These are phyloP conservation scores for Eudyptes chrysolophus DNA, from an alignment of 2,113 vertebrate genomes.

Conservation along the genomic window DNA sequence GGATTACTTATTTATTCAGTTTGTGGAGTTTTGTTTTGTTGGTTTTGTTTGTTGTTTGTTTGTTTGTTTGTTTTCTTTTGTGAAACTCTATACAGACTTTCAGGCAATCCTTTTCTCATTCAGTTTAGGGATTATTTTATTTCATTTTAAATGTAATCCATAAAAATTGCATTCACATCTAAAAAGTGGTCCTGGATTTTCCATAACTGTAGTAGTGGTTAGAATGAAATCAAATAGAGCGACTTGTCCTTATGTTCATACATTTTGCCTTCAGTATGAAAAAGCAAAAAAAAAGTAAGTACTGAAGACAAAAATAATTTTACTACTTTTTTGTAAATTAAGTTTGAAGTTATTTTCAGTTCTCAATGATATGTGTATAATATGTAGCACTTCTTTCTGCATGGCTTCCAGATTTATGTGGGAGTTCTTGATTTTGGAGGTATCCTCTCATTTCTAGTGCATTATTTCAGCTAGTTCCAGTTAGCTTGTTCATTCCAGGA, in stretches of 20 bases:
- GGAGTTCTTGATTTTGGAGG: background rate
- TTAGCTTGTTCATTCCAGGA: background rate
- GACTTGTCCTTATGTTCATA: background rate
- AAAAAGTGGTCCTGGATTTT: background rate
- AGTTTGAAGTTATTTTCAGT: background rate
- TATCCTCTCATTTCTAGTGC: background rate
- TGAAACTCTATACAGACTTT: background rate
- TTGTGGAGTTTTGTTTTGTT: rapidly evolving
- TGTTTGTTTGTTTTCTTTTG: background rate
- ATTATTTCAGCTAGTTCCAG: background rate
- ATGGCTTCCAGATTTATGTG: background rate
- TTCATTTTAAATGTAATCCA: background rate
- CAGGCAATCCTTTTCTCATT: background rate
- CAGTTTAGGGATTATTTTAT: background rate
- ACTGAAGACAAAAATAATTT: background rate
- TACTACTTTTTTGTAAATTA: background rate
- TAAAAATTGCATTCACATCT: background rate
- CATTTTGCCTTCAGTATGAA: background rate
- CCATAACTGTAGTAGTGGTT: background rate
- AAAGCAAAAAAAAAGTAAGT: background rate
- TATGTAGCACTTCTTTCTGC: background rate
- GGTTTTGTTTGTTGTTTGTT: too few species aligned
- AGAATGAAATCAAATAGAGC: background rate
- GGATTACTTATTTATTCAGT: background rate
- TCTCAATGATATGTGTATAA: background rate